Evolutionary conservation across 2,888 invertebrate species (phyloP).

Genomic region (Plusia festucae): DNA sequence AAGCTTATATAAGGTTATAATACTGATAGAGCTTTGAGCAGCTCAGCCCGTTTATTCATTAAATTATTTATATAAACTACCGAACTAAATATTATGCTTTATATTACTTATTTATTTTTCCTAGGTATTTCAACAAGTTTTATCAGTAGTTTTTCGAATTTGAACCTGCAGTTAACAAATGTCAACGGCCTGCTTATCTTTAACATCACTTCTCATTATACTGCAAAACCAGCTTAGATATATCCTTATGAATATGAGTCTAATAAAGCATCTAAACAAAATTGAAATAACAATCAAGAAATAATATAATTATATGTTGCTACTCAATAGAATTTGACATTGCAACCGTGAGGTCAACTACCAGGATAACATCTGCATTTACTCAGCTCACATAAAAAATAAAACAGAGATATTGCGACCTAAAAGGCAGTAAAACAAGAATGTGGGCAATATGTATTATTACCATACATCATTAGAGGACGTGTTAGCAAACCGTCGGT

Average conservation of each 20-base stretch:
- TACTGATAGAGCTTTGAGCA: too few relatives aligned
- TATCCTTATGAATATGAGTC: too few relatives aligned
- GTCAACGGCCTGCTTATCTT: neutral
- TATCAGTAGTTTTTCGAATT: neutral
- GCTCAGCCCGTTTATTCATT: too few relatives aligned
- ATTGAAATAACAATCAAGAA: constrained; percentile 21
- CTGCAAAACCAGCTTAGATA: neutral
- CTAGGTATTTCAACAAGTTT: too few relatives aligned
- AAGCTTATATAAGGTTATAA: too few relatives aligned
- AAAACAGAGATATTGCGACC: constrained; percentile 8
- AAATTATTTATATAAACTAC: too few relatives aligned
- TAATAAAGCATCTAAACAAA: constrained; percentile 16
- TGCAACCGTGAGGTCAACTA: constrained; percentile 22
- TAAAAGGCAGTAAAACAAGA: constrained; percentile 36
- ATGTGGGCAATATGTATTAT: constrained; percentile 47
- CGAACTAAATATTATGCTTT: too few relatives aligned
- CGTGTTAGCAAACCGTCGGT: constrained; percentile 75
- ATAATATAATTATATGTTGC: constrained; percentile 9
- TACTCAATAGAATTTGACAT: constrained; percentile 26
- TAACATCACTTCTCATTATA: neutral
- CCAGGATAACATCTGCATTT: constrained; percentile 11
- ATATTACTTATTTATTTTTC: neutral
- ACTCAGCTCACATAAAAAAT: too few relatives aligned
- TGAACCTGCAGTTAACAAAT: neutral
- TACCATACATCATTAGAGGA: constrained; percentile 61